Percentiles rank a stretch among this genome's conserved stretches.
phyloP scores from a whole-genome alignment of 2,113 vertebrate genomes.

The Cromileptes altivelis region DNA sequence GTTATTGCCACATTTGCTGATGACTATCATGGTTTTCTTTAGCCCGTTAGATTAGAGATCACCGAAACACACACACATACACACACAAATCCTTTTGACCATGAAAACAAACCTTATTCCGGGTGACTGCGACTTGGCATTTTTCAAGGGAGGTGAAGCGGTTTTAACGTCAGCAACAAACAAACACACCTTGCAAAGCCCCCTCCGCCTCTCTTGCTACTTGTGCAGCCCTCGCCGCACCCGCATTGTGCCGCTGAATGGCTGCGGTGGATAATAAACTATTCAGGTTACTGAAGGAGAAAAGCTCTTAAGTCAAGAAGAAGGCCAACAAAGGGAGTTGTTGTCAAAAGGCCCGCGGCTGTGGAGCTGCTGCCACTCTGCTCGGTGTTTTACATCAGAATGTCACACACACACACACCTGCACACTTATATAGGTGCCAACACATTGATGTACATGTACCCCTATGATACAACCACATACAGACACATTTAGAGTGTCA shows the following conservation, averaged over 20 bases:
- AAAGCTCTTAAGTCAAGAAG: slow-evolving; percentile 70
- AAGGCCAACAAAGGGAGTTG: slow-evolving; percentile 56
- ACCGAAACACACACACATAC: slow-evolving; percentile 5
- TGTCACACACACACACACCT: background rate
- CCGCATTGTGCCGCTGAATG: slow-evolving; percentile 59
- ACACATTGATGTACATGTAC: slow-evolving; percentile 1
- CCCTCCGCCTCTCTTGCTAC: slow-evolving; percentile 38
- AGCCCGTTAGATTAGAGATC: slow-evolving; percentile 1
- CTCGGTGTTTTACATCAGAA: slow-evolving; percentile 30
- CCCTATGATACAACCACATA: background rate
- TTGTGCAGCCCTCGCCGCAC: slow-evolving; percentile 48
- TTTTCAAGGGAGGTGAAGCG: slow-evolving; percentile 50
- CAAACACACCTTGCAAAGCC: slow-evolving; percentile 52
- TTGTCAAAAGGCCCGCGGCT: slow-evolving; percentile 51
- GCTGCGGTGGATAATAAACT: slow-evolving; percentile 59
- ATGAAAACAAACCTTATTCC: slow-evolving; percentile 18
- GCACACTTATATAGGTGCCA: background rate
- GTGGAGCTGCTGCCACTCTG: slow-evolving; percentile 32
- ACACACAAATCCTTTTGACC: slow-evolving; percentile 34
- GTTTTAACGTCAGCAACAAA: slow-evolving; percentile 51
- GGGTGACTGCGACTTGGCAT: slow-evolving; percentile 16
- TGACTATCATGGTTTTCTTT: too few species aligned
- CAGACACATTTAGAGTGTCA: background rate
- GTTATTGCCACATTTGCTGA: too few species aligned
- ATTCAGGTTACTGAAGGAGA: slow-evolving; percentile 69